Conservation (phyloP, 2,888 invertebrate species). For the Tipula helvola region DNA sequence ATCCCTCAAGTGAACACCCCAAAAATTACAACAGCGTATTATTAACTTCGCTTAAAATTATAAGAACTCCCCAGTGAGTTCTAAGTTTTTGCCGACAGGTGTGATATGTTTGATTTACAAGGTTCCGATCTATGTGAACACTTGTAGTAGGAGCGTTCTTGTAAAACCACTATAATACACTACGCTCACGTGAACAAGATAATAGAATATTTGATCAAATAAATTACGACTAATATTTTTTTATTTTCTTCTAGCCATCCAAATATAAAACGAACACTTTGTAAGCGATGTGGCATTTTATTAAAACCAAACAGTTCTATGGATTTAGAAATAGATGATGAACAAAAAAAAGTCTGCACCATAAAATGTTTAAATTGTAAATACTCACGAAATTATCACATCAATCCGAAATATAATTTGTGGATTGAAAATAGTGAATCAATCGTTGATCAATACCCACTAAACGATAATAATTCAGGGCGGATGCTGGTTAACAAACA, state of each 20-base stretch:
- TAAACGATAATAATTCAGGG: neutral
- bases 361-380: slow-evolving; percentile 27
- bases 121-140: too few relatives aligned
- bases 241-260: slow-evolving; percentile 26
- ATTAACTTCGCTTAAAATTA: too few relatives aligned
- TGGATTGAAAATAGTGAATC: slow-evolving; percentile 31
- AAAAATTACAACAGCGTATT: too few relatives aligned
- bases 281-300: slow-evolving; percentile 29
- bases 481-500: neutral
- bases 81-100: too few relatives aligned
- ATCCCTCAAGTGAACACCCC: too few relatives aligned
- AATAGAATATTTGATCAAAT: neutral
- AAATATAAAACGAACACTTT: slow-evolving; percentile 28
- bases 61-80: too few relatives aligned
- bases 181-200: too few relatives aligned
- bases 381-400: slow-evolving; percentile 22
- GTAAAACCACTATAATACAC: too few relatives aligned
- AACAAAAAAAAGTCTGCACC: slow-evolving; percentile 14
- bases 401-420: slow-evolving; percentile 25
- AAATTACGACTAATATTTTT: neutral
- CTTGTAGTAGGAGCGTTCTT: too few relatives aligned
- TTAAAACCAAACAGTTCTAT: slow-evolving; percentile 27
- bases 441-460: slow-evolving; percentile 19
- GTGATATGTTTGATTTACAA: too few relatives aligned
- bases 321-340: slow-evolving; percentile 18